These are phyloP conservation scores for Bacillus rossius DNA, from an alignment of 1,140 invertebrate genomes.

Conservation along the genomic window DNA sequence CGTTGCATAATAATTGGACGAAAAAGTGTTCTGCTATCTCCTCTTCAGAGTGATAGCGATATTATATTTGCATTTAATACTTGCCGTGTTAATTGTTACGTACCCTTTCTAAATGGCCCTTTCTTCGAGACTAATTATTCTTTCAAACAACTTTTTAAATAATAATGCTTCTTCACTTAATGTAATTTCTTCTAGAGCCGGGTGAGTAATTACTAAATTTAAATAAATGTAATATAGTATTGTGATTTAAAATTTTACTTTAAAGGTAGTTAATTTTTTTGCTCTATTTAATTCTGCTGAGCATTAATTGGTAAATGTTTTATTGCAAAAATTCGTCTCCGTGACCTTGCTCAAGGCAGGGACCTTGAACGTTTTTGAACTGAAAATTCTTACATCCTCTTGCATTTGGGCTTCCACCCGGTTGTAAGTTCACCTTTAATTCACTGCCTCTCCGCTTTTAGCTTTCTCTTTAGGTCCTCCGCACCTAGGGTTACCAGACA, in stretches of 20 bases:
- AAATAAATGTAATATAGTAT: not conserved
- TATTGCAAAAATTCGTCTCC: not conserved
- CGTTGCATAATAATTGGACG: no score
- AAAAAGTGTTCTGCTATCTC: no score
- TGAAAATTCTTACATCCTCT: no score
- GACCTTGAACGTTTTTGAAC: no score
- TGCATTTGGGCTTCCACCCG: no score
- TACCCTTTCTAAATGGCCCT: not conserved
- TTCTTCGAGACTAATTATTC: not conserved
- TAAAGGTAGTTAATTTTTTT: not conserved
- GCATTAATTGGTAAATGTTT: not conserved
- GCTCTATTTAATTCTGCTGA: not conserved
- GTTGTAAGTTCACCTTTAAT: no score
- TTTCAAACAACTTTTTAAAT: not conserved
- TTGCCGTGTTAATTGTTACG: no score
- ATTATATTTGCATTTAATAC: no score
- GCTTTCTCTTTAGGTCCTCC: no score
- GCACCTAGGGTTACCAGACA: no score
- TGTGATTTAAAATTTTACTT: not conserved
- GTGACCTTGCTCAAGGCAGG: not conserved
- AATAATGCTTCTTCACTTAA: not conserved
- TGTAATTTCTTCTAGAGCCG: not conserved
- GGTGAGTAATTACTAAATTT: not conserved
- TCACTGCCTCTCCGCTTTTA: no score
- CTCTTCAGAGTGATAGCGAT: no score